Conservation (phyloP, 2,113 vertebrate species). For the Gallinago media region DNA sequence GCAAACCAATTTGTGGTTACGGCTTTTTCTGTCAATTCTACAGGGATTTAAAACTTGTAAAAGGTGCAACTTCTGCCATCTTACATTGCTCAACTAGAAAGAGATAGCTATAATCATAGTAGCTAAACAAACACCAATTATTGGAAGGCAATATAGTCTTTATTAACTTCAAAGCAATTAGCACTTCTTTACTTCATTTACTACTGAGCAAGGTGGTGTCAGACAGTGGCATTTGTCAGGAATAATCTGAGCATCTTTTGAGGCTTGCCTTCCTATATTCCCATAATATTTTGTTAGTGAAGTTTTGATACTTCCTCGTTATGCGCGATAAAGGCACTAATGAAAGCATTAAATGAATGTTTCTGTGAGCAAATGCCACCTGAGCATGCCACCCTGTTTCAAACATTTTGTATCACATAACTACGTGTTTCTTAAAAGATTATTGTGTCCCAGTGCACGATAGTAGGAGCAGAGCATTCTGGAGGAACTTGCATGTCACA, state of each 20-base stretch:
- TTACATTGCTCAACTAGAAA: conserved; percentile 64
- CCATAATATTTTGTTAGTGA: neutral
- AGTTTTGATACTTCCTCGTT: neutral
- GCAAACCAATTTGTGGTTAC: conserved; percentile 83
- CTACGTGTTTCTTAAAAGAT: neutral
- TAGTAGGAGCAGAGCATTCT: neutral
- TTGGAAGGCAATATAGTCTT: conserved; percentile 75
- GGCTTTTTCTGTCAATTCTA: conserved; percentile 78
- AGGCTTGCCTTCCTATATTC: neutral
- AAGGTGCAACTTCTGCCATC: conserved; percentile 76
- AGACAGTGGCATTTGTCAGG: conserved; percentile 47
- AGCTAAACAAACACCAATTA: conserved; percentile 72
- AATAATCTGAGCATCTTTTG: conserved; percentile 28
- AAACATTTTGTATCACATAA: neutral
- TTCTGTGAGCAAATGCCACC: neutral
- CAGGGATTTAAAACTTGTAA: conserved; percentile 82
- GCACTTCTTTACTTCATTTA: conserved; percentile 58
- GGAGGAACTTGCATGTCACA: neutral
- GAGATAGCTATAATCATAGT: conserved; percentile 64
- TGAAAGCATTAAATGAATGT: neutral
- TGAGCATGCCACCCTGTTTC: neutral
- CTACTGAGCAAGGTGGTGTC: conserved; percentile 35
- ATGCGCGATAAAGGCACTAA: neutral
- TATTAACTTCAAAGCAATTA: conserved; percentile 76
- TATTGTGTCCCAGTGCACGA: neutral